Percentiles rank a stretch among this genome's conserved stretches.
phyloP scores from a whole-genome alignment of 2,888 invertebrate genomes.

The Gortyna flavago region DNA sequence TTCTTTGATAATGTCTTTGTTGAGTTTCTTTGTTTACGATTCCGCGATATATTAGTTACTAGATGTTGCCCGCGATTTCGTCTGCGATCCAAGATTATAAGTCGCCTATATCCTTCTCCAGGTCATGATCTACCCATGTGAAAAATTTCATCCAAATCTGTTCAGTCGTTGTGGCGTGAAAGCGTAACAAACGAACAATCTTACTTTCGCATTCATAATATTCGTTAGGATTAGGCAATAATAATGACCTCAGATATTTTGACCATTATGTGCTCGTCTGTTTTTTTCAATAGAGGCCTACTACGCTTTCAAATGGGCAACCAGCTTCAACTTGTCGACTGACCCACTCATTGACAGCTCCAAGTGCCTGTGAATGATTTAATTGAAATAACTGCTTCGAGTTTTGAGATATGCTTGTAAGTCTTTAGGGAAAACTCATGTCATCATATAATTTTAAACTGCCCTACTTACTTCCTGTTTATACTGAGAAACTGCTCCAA shows the following conservation, averaged over 20 bases:
- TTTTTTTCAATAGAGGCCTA: neutral
- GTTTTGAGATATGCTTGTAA: neutral
- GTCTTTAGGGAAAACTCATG: neutral
- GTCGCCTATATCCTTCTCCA: neutral
- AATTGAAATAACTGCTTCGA: neutral
- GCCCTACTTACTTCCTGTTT: neutral
- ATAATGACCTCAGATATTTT: neutral
- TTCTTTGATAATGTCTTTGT: conserved; percentile 16
- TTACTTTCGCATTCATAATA: neutral
- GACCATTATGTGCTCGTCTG: neutral
- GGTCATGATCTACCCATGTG: no score
- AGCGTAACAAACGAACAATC: neutral
- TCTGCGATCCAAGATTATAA: neutral
- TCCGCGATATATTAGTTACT: neutral
- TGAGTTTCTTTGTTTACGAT: conserved; percentile 44
- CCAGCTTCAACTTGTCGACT: neutral
- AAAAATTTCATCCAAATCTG: no score
- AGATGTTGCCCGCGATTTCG: neutral
- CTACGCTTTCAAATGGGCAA: neutral
- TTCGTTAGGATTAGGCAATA: neutral
- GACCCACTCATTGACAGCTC: neutral
- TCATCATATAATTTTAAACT: neutral
- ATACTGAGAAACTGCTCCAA: neutral
- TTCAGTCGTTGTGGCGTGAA: neutral
- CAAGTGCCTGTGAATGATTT: neutral